Base-by-base conservation (phyloP, 2,888 invertebrate genomes). In the Steinernema hermaphroditum region DNA sequence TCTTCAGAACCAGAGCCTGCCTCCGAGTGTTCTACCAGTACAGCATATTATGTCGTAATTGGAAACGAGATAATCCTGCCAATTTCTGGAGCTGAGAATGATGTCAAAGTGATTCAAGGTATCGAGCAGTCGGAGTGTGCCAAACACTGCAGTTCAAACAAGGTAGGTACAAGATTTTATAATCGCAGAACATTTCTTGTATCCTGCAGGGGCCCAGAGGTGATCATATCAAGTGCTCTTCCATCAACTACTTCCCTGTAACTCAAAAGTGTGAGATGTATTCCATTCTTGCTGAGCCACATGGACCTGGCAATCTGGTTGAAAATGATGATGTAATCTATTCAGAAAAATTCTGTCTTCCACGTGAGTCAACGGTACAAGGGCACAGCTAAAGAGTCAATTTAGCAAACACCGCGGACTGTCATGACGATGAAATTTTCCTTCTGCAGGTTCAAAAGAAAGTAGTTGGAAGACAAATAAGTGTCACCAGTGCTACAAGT, bases 301-400 rank as follows among this genome's bases (percentile, higher is more conserved):
- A 84, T 72, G 84, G 84, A 2, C 80, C 81, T n/a, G 84, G 84
- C 68, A 80, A 80, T 50, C 77, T 84, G 27, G 71, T 84, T 19
- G 83, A 82, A 43, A 85, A 84, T 68, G 78, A 81, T 14, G 76
- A 81, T 68, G 79, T 80, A 1, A 83, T 83, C 69, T 84, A 84
- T 73, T 80, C 82, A 14, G 84, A 84, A 69, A 84, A 84, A 72
- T 84, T 84, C 76, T 84, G 84, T 70, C 71, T 84, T 43, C 84
- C 84, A 70, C 76, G 83, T 83, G 71, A 68, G 68, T 24, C 19
- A 22, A 8, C 9, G 6, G 29, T 19, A n/a, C n/a, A n/a, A n/a
- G n/a, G n/a, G 29, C 41, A 22, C 44, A 19, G 24, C 14, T 1
- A 69, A 6, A 24, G 6, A 37, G 6, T 37, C 37, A 12, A 8